Evolutionary conservation across 2,797 vertebrate species (phyloP).

Genomic region (Gorsachius magnificus): DNA sequence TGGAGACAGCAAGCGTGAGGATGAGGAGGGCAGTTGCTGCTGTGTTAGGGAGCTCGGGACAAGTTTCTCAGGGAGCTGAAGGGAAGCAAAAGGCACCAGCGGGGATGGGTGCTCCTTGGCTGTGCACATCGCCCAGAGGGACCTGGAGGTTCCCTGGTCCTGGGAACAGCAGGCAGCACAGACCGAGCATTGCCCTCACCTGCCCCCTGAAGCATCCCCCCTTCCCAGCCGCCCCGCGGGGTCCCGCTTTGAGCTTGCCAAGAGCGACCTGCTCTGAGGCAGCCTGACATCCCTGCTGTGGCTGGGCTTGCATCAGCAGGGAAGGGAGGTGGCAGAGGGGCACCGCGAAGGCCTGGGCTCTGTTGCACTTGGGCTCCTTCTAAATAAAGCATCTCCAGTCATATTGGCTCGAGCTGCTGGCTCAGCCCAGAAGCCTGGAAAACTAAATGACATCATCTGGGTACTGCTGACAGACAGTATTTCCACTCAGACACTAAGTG

Average conservation of each 20-base stretch:
- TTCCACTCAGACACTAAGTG: slow-evolving; percentile 21
- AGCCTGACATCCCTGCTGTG: neutral
- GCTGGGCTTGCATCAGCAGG: slow-evolving; percentile 11
- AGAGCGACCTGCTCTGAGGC: neutral
- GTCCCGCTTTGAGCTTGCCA: neutral
- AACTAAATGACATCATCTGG: slow-evolving; percentile 59
- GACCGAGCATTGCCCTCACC: neutral
- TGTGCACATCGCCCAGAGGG: neutral
- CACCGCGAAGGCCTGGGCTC: neutral
- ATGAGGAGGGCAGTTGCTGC: neutral
- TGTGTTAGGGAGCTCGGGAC: rapidly evolving
- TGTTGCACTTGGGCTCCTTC: neutral
- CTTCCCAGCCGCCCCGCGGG: rapidly evolving
- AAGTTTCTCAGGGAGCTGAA: neutral
- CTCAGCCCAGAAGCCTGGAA: slow-evolving; percentile 60
- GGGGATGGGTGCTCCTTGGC: neutral
- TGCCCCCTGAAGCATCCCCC: neutral
- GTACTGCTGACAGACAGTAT: neutral
- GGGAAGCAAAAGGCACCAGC: neutral
- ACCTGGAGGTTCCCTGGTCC: neutral
- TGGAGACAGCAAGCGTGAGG: neutral
- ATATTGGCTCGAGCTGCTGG: slow-evolving; percentile 46
- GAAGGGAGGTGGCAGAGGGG: neutral
- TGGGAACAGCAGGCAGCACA: neutral
- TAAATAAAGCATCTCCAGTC: slow-evolving; percentile 59